phyloP scores from a whole-genome alignment of 1,140 invertebrate genomes.

The Psix sp. region DNA sequence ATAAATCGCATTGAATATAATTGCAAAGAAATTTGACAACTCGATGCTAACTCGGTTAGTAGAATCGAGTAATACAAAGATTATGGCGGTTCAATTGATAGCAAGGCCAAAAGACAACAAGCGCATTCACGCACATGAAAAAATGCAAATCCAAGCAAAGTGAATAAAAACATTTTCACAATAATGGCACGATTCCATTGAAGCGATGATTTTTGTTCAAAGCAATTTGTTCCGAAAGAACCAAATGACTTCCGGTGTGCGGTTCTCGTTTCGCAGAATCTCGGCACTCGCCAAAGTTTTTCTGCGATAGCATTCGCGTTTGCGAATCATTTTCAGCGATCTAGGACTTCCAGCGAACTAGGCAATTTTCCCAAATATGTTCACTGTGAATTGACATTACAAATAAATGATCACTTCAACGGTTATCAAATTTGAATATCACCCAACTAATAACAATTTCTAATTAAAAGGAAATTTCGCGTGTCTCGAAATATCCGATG shows the following conservation, averaged over 20 bases:
- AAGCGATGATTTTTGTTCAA: slow-evolving; percentile 61
- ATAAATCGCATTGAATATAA: no score
- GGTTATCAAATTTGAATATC: no score
- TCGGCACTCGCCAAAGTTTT: slow-evolving; percentile 59
- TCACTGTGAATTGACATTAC: no score
- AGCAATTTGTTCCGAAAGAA: slow-evolving; percentile 62
- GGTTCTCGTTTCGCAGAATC: slow-evolving; percentile 61
- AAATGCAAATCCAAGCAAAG: slow-evolving; percentile 58
- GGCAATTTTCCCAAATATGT: no score
- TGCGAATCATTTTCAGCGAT: slow-evolving; percentile 51
- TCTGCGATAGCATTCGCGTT: slow-evolving; percentile 37
- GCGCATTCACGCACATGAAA: slow-evolving; percentile 23
- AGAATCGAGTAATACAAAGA: slow-evolving; percentile 25
- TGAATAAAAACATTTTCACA: slow-evolving; percentile 58
- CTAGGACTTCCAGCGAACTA: no score
- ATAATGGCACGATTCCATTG: slow-evolving; percentile 60
- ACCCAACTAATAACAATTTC: no score
- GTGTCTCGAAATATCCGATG: no score
- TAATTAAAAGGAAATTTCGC: no score
- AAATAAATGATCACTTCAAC: no score
- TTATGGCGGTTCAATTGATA: slow-evolving; percentile 8
- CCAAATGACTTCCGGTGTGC: slow-evolving; percentile 60
- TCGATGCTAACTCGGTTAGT: slow-evolving; percentile 32
- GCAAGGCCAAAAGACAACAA: slow-evolving; percentile 20
- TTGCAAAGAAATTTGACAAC: no score